Conservation (phyloP, 2,113 vertebrate species). For the Oncorhynchus tshawytscha region DNA sequence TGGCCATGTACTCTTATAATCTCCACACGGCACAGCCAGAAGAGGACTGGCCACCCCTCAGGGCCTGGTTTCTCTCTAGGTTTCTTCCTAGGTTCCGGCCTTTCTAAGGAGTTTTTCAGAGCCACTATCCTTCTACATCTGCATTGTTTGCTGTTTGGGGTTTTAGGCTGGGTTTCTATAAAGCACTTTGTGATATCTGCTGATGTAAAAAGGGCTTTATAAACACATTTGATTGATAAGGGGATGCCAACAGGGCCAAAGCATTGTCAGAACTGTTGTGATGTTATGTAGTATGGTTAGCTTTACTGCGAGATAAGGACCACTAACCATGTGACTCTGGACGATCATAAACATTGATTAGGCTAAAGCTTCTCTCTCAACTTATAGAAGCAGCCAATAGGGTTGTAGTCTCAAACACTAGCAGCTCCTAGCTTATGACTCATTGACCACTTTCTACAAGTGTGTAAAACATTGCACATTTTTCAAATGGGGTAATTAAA, state of each 20-base stretch:
- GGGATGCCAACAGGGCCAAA: background rate
- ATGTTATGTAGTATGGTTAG: background rate
- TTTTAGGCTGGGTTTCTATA: too few species aligned
- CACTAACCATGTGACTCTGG: background rate
- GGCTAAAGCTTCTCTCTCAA: background rate
- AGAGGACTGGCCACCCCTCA: too few species aligned
- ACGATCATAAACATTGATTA: background rate
- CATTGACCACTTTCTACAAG: constrained; percentile 62
- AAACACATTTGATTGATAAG: background rate
- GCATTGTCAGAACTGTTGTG: background rate
- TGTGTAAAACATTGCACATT: constrained; percentile 67
- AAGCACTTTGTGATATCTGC: too few species aligned
- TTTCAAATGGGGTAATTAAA: constrained; percentile 71
- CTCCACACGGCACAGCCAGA: too few species aligned
- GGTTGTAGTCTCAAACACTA: too few species aligned
- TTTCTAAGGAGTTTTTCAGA: too few species aligned
- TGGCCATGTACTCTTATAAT: too few species aligned
- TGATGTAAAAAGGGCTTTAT: too few species aligned
- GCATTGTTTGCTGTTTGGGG: too few species aligned
- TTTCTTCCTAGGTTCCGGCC: too few species aligned
- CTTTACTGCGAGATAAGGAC: background rate
- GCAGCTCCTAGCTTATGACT: constrained; percentile 48
- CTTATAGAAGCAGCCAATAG: constrained; percentile 25
- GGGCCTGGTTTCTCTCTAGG: too few species aligned
- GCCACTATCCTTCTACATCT: too few species aligned